A percentile compares a stretch with the other conserved stretches of the same genome.
Conservation (phyloP, 2,797 vertebrate genomes). For the Notolabrus celidotus region DNA sequence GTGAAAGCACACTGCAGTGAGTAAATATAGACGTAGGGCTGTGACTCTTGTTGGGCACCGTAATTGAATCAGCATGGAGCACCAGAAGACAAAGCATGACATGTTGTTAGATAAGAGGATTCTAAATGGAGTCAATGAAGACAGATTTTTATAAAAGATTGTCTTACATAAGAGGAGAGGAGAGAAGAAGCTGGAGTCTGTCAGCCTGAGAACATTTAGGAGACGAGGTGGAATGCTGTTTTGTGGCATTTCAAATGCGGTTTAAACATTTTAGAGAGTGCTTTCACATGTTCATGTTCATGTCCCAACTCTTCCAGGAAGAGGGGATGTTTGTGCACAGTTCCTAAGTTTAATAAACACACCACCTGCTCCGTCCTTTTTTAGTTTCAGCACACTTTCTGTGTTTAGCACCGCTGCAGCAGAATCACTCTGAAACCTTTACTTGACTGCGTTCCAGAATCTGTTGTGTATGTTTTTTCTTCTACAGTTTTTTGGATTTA, state of each 20-base stretch:
- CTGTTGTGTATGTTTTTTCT: conserved; percentile 10
- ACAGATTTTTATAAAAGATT: conserved; percentile 23
- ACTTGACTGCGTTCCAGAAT: conserved; percentile 4
- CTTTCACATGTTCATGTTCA: conserved; percentile 58
- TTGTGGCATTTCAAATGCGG: conserved; percentile 23
- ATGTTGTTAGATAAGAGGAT: no score
- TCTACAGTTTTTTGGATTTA: conserved; percentile 12
- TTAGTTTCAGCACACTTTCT: background rate
- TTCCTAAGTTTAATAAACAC: conserved; percentile 33
- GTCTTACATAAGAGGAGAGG: background rate
- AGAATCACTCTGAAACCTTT: background rate
- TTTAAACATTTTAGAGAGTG: conserved; percentile 46
- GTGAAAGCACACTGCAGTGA: conserved; percentile 34
- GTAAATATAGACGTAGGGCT: conserved; percentile 31
- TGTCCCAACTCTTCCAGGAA: conserved; percentile 18
- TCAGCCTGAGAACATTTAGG: background rate
- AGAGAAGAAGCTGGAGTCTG: background rate
- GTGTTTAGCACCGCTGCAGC: background rate
- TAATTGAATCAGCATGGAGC: no score
- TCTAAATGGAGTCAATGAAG: background rate
- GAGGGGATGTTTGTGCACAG: conserved; percentile 26
- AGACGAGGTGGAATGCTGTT: conserved; percentile 4
- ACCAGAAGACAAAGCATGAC: no score
- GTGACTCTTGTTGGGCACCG: conserved; percentile 1
- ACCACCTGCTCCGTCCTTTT: background rate